These are phyloP conservation scores for Beaufortia kweichowensis DNA, from an alignment of 2,113 vertebrate genomes.

Conservation along the genomic window DNA sequence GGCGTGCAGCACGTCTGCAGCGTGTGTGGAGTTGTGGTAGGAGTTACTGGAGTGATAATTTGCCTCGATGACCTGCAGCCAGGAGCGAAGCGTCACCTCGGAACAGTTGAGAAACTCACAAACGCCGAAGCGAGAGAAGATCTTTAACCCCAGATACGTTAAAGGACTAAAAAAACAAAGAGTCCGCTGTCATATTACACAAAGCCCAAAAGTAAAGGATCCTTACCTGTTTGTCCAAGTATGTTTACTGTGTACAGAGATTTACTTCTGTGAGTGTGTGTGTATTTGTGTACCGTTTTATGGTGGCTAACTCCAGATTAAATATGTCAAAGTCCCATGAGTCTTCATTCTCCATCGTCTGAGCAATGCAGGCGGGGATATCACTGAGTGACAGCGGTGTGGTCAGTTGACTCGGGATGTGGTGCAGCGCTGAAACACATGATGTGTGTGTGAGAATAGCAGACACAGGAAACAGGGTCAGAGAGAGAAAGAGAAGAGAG, in stretches of 20 bases:
- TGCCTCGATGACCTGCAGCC: conserved; percentile 91
- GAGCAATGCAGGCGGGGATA: conserved; percentile 85
- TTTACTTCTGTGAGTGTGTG: neutral
- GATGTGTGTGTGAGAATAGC: neutral
- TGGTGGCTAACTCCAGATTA: conserved; percentile 89
- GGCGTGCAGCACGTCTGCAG: conserved; percentile 93
- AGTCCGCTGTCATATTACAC: neutral
- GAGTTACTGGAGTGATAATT: conserved; percentile 94
- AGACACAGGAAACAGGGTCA: neutral
- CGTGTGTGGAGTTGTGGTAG: conserved; percentile 95
- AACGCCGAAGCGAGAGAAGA: conserved; percentile 90
- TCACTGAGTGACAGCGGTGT: conserved; percentile 83
- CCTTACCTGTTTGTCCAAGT: too few relatives aligned
- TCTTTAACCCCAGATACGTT: conserved; percentile 91
- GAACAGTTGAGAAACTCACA: conserved; percentile 93
- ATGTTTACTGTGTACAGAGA: too few relatives aligned
- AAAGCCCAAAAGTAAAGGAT: neutral
- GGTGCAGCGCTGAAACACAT: conserved; percentile 78
- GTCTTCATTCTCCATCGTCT: conserved; percentile 92
- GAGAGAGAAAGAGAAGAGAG: neutral
- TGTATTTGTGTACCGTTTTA: conserved; percentile 79
- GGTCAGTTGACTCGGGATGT: conserved; percentile 75
- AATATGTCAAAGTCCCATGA: conserved; percentile 95
- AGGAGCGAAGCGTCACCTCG: conserved; percentile 86
- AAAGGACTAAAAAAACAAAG: conserved; percentile 77